A percentile compares a stretch with the other conserved stretches of the same genome.
phyloP scores from a whole-genome alignment of 2,888 invertebrate genomes.

The Epsilonema sp. region DNA sequence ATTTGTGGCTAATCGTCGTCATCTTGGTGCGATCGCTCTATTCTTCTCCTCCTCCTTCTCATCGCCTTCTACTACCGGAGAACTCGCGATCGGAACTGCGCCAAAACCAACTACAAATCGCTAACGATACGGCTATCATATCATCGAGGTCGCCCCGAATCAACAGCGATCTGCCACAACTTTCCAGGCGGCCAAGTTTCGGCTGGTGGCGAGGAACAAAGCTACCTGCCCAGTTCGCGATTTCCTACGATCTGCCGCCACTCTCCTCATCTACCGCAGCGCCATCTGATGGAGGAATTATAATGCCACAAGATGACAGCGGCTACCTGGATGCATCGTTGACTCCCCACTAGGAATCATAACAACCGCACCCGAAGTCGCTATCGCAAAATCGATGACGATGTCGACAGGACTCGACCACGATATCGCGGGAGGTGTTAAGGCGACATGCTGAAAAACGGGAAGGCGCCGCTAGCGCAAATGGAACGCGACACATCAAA shows the following conservation, averaged over 20 bases:
- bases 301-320: background rate
- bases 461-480: background rate
- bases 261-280: background rate
- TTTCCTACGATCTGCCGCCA: background rate
- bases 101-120: background rate
- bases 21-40: background rate
- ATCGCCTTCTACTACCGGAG: too few species aligned
- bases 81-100: too few species aligned
- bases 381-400: background rate
- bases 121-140: slow-evolving; percentile 4
- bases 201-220: background rate
- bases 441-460: background rate
- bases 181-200: background rate
- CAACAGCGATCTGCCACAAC: too few species aligned
- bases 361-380: background rate
- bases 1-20: background rate
- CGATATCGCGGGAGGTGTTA: too few species aligned
- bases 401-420: background rate
- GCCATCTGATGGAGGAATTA: too few species aligned
- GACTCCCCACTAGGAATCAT: too few species aligned
- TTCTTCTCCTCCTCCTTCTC: too few species aligned
- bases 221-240: background rate
- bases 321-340: background rate
- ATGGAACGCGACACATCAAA: background rate
- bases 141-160: background rate